Evolutionary conservation across 2,113 vertebrate species (phyloP).

Genomic region (Halcyon senegalensis): DNA sequence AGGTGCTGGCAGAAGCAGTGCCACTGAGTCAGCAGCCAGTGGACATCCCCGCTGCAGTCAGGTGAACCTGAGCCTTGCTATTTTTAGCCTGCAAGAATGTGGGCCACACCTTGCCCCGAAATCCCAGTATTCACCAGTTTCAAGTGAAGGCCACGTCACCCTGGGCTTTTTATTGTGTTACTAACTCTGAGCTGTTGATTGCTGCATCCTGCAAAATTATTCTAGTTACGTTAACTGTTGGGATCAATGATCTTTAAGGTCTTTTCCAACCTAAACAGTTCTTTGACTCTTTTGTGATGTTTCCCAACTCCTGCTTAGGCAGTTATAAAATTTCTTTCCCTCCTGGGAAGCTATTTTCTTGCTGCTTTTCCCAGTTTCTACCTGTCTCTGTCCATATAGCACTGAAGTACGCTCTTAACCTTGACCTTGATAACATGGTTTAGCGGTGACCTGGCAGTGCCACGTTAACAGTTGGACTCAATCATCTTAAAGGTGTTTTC

Average conservation of each 20-base stretch:
- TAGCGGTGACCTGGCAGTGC: not conserved
- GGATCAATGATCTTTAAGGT: not conserved
- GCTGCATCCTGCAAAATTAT: not conserved
- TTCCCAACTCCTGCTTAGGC: not conserved
- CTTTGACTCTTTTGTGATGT: not conserved
- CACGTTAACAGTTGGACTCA: no score
- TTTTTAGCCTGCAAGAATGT: not conserved
- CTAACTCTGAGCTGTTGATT: fast-evolving
- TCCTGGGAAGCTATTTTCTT: no score
- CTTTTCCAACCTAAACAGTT: not conserved
- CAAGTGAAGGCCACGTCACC: slow-evolving; percentile 10
- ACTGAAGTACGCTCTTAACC: no score
- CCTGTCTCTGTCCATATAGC: no score
- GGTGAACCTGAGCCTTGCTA: not conserved
- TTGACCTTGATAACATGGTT: not conserved
- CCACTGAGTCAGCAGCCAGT: not conserved
- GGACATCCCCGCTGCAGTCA: not conserved
- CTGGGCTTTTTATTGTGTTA: not conserved
- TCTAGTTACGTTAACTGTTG: not conserved
- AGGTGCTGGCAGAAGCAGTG: not conserved
- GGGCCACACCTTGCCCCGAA: not conserved
- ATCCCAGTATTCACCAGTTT: not conserved
- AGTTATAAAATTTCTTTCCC: not conserved
- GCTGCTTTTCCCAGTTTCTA: not conserved
- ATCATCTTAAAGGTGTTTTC: not conserved